Evolutionary conservation across 2,888 invertebrate species (phyloP).

Genomic region (Lasioglossum lativentre): DNA sequence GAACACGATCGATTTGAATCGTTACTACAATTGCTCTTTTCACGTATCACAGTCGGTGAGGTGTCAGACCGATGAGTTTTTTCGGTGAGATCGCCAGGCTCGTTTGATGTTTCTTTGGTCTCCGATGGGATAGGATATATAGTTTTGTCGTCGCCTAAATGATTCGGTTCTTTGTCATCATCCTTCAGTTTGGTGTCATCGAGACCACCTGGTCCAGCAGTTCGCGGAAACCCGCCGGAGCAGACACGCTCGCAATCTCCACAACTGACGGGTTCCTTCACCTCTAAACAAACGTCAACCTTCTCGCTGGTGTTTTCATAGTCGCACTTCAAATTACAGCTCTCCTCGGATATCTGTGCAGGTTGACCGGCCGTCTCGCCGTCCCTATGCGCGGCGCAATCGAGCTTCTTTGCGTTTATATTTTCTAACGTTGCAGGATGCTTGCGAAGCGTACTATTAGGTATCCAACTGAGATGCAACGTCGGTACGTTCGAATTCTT

Average conservation of each 20-base stretch:
- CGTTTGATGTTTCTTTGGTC: constrained; percentile 10
- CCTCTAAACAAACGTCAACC: constrained; percentile 82
- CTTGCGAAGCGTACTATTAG: constrained; percentile 94
- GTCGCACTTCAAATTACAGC: constrained; percentile 42
- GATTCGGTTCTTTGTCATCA: constrained; percentile 22
- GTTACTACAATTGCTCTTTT: constrained; percentile 52
- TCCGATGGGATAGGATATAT: not conserved
- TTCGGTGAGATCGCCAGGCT: not conserved
- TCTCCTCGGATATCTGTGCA: constrained; percentile 53
- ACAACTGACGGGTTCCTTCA: constrained; percentile 81
- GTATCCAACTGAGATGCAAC: constrained; percentile 97
- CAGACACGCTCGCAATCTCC: constrained; percentile 83
- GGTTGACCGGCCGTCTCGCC: constrained; percentile 37
- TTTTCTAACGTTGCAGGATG: constrained; percentile 92
- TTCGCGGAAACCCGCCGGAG: constrained; percentile 71
- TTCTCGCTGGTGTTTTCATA: constrained; percentile 79
- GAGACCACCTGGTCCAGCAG: constrained; percentile 20
- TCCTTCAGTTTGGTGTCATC: constrained; percentile 15
- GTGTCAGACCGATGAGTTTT: constrained; percentile 42
- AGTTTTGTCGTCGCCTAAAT: constrained; percentile 15
- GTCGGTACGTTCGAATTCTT: constrained; percentile 92
- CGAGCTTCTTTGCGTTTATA: constrained; percentile 79
- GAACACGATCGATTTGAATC: constrained; percentile 70
- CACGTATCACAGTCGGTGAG: constrained; percentile 26
- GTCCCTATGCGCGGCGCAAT: constrained; percentile 59